These are phyloP conservation scores for Temnothorax curvispinosus DNA, from an alignment of 1,140 invertebrate species.

Conservation along the genomic window DNA sequence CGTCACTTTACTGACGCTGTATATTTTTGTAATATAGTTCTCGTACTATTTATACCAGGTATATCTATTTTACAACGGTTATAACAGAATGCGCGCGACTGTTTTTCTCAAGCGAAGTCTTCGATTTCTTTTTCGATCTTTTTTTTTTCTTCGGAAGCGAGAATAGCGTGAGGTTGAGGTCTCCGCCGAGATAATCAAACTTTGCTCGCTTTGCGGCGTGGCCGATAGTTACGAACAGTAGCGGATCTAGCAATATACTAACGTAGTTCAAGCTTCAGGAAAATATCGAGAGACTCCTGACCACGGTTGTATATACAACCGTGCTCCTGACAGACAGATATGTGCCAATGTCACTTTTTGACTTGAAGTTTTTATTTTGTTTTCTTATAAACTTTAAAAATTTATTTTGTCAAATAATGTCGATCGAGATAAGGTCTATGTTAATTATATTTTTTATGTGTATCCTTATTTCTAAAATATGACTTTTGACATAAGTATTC, in stretches of 20 bases:
- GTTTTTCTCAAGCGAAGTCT: slow-evolving; percentile 22
- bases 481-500: neutral
- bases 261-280: neutral
- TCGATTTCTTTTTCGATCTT: slow-evolving; percentile 21
- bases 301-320: too few relatives aligned
- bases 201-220: neutral
- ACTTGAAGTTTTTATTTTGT: neutral
- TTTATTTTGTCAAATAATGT: neutral
- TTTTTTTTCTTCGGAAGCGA: slow-evolving; percentile 18
- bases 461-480: neutral
- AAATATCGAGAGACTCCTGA: neutral
- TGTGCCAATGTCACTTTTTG: neutral
- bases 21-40: slow-evolving; percentile 82
- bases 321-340: neutral
- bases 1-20: slow-evolving; percentile 70
- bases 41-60: slow-evolving; percentile 76
- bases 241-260: neutral
- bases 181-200: slow-evolving; percentile 1
- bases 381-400: neutral
- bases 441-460: neutral
- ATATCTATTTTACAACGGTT: slow-evolving; percentile 58
- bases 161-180: slow-evolving; percentile 48
- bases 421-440: neutral
- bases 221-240: neutral
- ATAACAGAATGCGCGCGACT: slow-evolving; percentile 34